Evolutionary conservation across 2,797 vertebrate genomes (phyloP), one percentile per base, ranked within the genome.

Genomic region (Emys orbicularis): DNA sequence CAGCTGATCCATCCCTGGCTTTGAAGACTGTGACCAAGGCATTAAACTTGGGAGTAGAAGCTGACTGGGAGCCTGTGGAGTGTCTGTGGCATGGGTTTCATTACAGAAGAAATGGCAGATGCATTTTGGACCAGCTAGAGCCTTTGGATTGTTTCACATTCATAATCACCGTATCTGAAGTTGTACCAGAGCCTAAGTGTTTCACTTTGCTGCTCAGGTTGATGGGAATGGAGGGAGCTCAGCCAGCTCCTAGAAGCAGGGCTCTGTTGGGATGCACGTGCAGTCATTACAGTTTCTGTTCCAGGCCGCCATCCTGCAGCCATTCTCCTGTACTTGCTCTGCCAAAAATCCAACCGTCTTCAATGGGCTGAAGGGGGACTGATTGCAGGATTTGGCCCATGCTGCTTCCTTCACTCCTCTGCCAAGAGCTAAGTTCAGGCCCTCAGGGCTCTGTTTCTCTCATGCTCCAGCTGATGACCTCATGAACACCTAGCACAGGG

Each of bases 381-480:
- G 1, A 4, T 41, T 94, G 89, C 65, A 86, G 29, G 12, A 23
- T 41, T 53, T 52, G 61, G 79, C 79, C 16, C 27, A 79, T 37
- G 61, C 54, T 54, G 56, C 53, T 94, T 41, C 86, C 84, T 97
- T 95, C 93, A 49, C 80, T 91, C 61, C 52, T 89, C 91, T 97
- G 97, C 96, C 97, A 97, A 95, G 57, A 94, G 90, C 86, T 85
- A 94, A 72, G 93, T 83, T 91, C 80, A 93, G 86, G 86, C 95
- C 92, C 87, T 83, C 47, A 74, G 95, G 94, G 90, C 74, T 95
- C 91, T 83, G 3, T 81, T 79, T 81, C 25, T 76, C 83, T 95
- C 88, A 88, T 1, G 11, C 81, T 98, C 94, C 96, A 96, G 90
- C 90, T 81, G 95, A 91, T 95, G 95, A 97, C 91, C 94, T 96